Evolutionary conservation across 2,113 vertebrate species (phyloP), one percentile per base, ranked within the genome.

Genomic region (Cyprinodon variegatus): DNA sequence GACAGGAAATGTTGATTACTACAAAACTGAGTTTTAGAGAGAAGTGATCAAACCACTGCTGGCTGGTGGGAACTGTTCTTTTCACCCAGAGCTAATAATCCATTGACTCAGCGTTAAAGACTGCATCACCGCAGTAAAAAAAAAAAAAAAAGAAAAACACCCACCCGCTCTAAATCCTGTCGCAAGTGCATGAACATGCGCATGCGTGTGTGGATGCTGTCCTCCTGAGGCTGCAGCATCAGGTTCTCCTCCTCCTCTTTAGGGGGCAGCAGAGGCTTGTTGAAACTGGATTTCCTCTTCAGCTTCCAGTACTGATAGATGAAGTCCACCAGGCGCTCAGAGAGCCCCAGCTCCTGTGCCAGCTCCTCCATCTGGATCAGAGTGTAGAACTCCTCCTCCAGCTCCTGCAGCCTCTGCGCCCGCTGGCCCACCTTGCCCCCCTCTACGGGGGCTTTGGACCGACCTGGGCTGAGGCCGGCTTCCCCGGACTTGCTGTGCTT

Each of bases 231-330:
- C 87, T 97, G 95, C 83, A 96, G 92, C 78, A 97, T 93, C 79
- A 95, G 90, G 87, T 96, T 96, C 92, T 96, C 96, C 91, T 98
- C 97, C 46, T 96, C 96, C 83, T 97, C 96, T 88, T 95, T 96
- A 75, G 97, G 98, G 83, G 97, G 96, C 92, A 99, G 93, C 90
- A 99, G 94, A 6, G 97, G 95, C 89, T 95, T 96, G 92, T 98
- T 99, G 86, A 97, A 98, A 93, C 96, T 96, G 79, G 94, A 95
- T 91, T 97, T 98, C 77, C 98, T 94, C 85, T 99, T 99, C 68
- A 99, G 92, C 90, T 98, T 98, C 98, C 98, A 99, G 94, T 99
- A 99, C 93, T 99, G 97, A 87, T 96, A 99, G 92, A 99, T 96
- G 78, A 96, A 97, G 86, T 99, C 97, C 69, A 96, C 93, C 68